phyloP scores from a whole-genome alignment of 2,797 vertebrate genomes.

The Rhinoraja longicauda region DNA sequence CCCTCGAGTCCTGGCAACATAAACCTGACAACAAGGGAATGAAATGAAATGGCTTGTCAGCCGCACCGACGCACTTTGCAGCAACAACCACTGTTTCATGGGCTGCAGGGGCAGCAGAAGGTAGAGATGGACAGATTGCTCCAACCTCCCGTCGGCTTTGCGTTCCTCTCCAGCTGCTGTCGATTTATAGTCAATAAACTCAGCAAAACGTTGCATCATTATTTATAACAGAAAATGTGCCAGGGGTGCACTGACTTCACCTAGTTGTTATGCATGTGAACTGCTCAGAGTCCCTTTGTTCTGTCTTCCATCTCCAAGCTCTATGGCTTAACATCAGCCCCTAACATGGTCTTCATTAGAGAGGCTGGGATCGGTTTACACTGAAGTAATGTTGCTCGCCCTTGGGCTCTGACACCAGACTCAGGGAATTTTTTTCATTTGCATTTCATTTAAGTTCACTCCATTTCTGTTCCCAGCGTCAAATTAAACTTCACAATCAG shows the following conservation, averaged over 20 bases:
- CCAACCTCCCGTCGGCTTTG: constrained; percentile 9
- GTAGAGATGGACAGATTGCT: not conserved
- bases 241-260: constrained; percentile 39
- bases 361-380: constrained; percentile 55
- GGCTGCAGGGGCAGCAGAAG: not conserved
- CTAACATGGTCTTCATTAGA: constrained; percentile 53
- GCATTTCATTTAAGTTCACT: constrained; percentile 50
- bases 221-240: constrained; percentile 39
- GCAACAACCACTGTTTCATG: not conserved
- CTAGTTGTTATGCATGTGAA: constrained; percentile 39
- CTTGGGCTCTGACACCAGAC: constrained; percentile 50
- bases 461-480: constrained; percentile 43
- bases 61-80: not conserved
- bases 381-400: constrained; percentile 52
- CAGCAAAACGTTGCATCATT: constrained; percentile 38
- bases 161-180: constrained; percentile 35
- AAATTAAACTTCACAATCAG: constrained; percentile 44
- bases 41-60: not conserved
- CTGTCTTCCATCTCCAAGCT: constrained; percentile 38
- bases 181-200: constrained; percentile 39
- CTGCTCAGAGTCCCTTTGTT: constrained; percentile 37
- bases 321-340: constrained; percentile 46
- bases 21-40: no score
- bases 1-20: no score
- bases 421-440: constrained; percentile 52